These are phyloP conservation scores for Campaea margaritaria DNA, from an alignment of 2,888 invertebrate species.

Conservation along the genomic window DNA sequence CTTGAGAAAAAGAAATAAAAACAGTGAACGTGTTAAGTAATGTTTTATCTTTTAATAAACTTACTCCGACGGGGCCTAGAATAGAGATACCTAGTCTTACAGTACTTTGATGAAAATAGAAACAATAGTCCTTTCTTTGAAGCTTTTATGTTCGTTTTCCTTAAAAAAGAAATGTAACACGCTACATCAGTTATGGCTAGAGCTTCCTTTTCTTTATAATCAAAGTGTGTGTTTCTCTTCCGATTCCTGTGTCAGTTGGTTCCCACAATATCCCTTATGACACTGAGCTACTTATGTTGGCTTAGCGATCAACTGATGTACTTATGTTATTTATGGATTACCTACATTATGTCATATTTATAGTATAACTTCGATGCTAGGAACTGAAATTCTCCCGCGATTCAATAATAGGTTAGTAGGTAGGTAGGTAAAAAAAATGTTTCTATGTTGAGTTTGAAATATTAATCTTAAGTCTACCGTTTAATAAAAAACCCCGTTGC, in stretches of 20 bases:
- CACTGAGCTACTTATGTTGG: constrained; percentile 18
- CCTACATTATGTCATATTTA: constrained; percentile 5
- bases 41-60: too few relatives aligned
- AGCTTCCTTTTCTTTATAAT: constrained; percentile 4
- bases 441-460: background rate
- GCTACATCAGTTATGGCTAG: constrained; percentile 7
- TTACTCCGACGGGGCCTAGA: too few relatives aligned
- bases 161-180: constrained; percentile 1
- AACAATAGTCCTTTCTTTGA: background rate
- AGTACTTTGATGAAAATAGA: background rate
- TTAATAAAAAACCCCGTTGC: too few relatives aligned
- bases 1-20: too few relatives aligned
- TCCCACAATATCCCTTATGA: constrained; percentile 17
- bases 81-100: too few relatives aligned
- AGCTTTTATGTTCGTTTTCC: background rate
- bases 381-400: too few relatives aligned
- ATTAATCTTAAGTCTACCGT: too few relatives aligned
- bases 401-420: too few relatives aligned
- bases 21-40: too few relatives aligned
- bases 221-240: constrained; percentile 15
- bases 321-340: constrained; percentile 7
- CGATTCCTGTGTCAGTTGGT: constrained; percentile 9
- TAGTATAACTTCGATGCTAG: too few relatives aligned
- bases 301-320: constrained; percentile 11
- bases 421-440: too few relatives aligned